Evolutionary conservation across 2,113 vertebrate species (phyloP), one percentile per base, ranked within the genome.

Genomic region (Grus americana): DNA sequence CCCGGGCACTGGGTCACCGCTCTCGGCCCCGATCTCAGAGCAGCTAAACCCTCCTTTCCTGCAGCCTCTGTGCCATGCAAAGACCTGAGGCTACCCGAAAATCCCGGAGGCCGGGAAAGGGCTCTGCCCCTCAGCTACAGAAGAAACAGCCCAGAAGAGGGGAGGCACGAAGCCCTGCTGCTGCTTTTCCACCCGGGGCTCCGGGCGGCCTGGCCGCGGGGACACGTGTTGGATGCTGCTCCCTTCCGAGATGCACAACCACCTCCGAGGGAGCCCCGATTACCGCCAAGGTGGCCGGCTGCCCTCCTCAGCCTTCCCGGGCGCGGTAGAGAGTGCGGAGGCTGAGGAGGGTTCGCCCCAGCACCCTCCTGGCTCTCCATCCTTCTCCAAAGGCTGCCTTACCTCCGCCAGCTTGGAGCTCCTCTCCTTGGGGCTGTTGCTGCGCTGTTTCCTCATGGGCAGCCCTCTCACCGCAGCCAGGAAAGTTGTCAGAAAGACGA

Each of bases 371-470:
- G 15, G 18, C 70, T 67, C 61, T 14, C 79, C 70, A 4, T 75
- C n/a, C 73, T 62, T 32, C 61, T 65, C 47, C 65, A 11, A 19
- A 42, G 8, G 20, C 32, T 63, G 54, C 79, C 98, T 97, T 96
- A 99, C 99, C 98, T 98, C 97, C 8, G 79, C 67, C 81, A 95
- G 85, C 36, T 88, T 91, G 88, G 87, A 88, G 90, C 92, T 88
- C 55, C 94, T 97, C 91, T 97, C 96, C 88, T 93, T 98, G 19
- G 98, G 97, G 71, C 88, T 93, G 36, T 49, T 88, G 66, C 79
- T 86, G 91, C 97, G 98, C 91, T 96, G 86, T 27, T 88, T 98
- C 67, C 97, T 98, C 62, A 98, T 92, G 15, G 99, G 99, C 34
- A 99, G 98, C 30, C 98, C 98, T 11, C 94, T 92, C 62, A 96